These are phyloP conservation scores for Corvus cornix DNA, from an alignment of 2,113 vertebrate species.

Conservation along the genomic window DNA sequence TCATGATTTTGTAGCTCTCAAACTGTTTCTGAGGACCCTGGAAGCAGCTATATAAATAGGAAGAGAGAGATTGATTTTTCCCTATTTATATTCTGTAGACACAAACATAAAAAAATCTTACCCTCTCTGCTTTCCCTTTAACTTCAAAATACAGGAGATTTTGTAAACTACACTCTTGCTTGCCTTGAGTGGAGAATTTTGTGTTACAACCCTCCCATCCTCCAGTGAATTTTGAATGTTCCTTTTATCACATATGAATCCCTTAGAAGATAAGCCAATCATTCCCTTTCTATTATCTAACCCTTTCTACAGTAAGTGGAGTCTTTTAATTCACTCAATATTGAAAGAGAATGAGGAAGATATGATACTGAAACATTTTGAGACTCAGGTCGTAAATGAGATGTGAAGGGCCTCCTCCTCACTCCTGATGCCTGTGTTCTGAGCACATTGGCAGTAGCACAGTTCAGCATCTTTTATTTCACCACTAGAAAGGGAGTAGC, in stretches of 20 bases:
- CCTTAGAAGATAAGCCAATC: neutral
- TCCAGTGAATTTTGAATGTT: fast-evolving
- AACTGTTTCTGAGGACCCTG: neutral
- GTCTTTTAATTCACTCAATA: neutral
- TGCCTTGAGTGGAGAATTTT: neutral
- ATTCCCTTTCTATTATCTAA: neutral
- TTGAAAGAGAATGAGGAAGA: neutral
- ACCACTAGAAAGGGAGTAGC: neutral
- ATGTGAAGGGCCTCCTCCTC: neutral
- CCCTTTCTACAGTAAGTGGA: neutral
- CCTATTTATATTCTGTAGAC: neutral
- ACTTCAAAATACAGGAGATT: neutral
- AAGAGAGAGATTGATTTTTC: neutral
- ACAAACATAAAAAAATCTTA: neutral
- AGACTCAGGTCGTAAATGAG: neutral
- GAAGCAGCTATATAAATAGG: neutral
- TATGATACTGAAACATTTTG: neutral
- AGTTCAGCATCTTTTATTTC: neutral
- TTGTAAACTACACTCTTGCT: neutral
- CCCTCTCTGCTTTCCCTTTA: neutral
- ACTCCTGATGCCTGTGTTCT: neutral
- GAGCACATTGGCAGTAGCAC: neutral
- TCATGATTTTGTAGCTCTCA: neutral
- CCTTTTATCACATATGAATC: neutral
- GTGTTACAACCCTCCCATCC: neutral